Evolutionary conservation across 2,888 invertebrate genomes (phyloP), one percentile per base, ranked within the genome.

Genomic region (Xylophagus ater): DNA sequence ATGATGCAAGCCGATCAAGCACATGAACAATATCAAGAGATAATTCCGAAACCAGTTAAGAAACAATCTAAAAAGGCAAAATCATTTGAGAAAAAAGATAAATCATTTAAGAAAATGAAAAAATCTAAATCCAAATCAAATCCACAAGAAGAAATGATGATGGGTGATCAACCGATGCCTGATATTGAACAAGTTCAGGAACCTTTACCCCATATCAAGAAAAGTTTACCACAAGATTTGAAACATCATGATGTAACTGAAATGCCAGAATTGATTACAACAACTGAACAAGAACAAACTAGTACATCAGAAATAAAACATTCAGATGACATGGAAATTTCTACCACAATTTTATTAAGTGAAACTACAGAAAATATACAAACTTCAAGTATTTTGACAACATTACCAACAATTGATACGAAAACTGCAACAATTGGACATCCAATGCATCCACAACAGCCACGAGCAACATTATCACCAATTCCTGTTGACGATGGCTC

Each of bases 1-100:
- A 40, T 61, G 1, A 63, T 62, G 62, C 58, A 62, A 41, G 59
- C 58, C 1, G 62, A 62, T 47, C 57, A 57, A 14, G 53, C 57
- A 2, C 33, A 38, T 35, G 6, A 17, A 40, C 45, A 23, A 20
- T 24, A 9, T 9, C 21, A 21, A 18, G 34, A 34, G 12, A 29
- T 38, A 26, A 55, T 59, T 37, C 60, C 60, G 3, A 59, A 54
- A 42, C 60, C 60, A 5, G 23, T 29, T 7, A 40, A 40, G 9
- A 40, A 40, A 12, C 13, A 15, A 8, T 0, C 56, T 56, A 4
- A 63, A 59, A 51, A 62, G 56, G 37, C 47, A 52, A 3, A 53
- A 53, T 29, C 35, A 2, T 38, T 40, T 24, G 45, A 46, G 14
- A 60, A 61, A 43, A 62, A 63, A 33, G 56, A 54, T 36, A 25